Percentiles rank a stretch among this genome's conserved stretches.
These are phyloP conservation scores for Sinelater perroti DNA, from an alignment of 2,888 invertebrate species.

Conservation along the genomic window DNA sequence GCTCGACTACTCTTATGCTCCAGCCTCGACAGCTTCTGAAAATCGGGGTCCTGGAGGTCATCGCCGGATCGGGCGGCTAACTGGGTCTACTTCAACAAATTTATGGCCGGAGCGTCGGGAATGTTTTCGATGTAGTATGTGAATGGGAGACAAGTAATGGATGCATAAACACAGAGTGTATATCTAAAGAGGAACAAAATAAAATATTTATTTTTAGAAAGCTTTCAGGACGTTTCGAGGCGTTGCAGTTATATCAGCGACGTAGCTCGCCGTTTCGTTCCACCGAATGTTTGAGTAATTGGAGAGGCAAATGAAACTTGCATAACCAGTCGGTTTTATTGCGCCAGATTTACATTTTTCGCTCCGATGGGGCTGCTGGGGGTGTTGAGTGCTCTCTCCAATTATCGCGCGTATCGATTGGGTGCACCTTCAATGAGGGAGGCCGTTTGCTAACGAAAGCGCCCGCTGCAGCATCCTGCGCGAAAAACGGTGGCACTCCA, in stretches of 20 bases:
- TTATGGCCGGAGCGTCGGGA: too few species aligned
- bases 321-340: neutral
- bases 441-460: too few species aligned
- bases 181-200: constrained; percentile 33
- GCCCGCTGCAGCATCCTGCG: neutral
- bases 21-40: too few species aligned
- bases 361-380: constrained; percentile 27
- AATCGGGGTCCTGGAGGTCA: too few species aligned
- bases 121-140: constrained; percentile 2
- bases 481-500: neutral
- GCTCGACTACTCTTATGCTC: constrained; percentile 39
- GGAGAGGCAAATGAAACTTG: neutral
- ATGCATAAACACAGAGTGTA: constrained; percentile 25
- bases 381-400: constrained; percentile 38
- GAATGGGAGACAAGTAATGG: constrained; percentile 14
- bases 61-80: too few species aligned
- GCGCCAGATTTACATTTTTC: constrained; percentile 29
- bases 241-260: constrained; percentile 16
- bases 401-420: constrained; percentile 3
- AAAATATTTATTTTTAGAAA: constrained; percentile 45
- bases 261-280: constrained; percentile 17
- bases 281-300: constrained; percentile 21
- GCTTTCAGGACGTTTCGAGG: constrained; percentile 43
- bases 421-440: neutral
- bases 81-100: too few species aligned